Evolutionary conservation across 2,113 vertebrate genomes (phyloP).

Genomic region (Macrotus californicus): DNA sequence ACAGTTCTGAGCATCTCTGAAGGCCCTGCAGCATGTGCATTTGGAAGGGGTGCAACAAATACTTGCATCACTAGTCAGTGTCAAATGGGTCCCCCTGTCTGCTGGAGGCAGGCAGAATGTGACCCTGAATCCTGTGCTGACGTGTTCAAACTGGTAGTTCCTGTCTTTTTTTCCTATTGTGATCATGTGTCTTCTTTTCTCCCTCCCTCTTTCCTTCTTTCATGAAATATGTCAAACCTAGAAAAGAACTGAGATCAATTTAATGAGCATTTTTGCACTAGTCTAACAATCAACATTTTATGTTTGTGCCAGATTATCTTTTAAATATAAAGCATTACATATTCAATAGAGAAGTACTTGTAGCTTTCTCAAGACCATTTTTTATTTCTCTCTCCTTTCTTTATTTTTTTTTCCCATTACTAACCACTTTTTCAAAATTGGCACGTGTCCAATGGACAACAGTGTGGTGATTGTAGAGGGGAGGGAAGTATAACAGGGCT

Average conservation of each 20-base stretch:
- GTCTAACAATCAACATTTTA: background rate
- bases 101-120: background rate
- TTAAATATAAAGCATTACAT: background rate
- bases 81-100: background rate
- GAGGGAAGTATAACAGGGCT: too few species aligned
- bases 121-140: background rate
- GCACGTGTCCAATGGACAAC: background rate
- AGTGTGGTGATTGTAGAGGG: too few species aligned
- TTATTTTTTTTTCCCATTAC: background rate
- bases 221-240: background rate
- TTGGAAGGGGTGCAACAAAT: background rate
- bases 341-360: background rate
- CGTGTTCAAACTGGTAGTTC: background rate
- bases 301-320: background rate
- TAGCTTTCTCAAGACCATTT: background rate
- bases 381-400: background rate
- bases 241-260: slow-evolving; percentile 32
- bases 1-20: background rate
- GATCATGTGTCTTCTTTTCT: background rate
- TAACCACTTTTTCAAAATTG: background rate
- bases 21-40: background rate
- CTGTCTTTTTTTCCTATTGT: background rate
- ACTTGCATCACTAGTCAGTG: background rate
- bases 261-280: background rate
- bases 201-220: background rate